phyloP scores from a whole-genome alignment of 2,797 vertebrate genomes.

The Ctenochaetus hawaiiensis region DNA sequence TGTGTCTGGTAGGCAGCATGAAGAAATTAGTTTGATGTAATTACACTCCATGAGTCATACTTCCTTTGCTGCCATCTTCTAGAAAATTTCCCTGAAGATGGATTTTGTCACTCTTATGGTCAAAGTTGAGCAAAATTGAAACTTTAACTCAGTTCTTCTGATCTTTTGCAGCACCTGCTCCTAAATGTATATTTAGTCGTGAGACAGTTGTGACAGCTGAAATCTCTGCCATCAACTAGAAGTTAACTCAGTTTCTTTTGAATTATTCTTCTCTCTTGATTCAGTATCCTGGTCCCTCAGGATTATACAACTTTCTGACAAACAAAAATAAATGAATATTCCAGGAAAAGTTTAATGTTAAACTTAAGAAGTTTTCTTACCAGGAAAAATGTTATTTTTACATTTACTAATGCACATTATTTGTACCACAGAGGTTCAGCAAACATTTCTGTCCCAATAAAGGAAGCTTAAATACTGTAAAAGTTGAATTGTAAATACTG shows the following conservation, averaged over 20 bases:
- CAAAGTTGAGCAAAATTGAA: neutral
- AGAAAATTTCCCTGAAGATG: slow-evolving; percentile 1
- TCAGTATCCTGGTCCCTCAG: neutral
- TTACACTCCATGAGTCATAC: slow-evolving; percentile 52
- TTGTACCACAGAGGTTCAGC: no score
- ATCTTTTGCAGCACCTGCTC: neutral
- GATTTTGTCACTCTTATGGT: neutral
- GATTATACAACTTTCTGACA: neutral
- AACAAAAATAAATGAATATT: neutral
- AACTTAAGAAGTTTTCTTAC: neutral
- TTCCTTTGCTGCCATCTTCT: slow-evolving; percentile 20
- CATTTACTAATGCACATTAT: neutral
- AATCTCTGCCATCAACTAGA: neutral
- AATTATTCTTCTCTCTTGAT: neutral
- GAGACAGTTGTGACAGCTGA: neutral
- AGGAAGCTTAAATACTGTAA: neutral
- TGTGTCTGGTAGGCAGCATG: neutral
- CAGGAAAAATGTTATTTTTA: neutral
- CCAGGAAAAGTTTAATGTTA: neutral
- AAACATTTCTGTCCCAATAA: neutral
- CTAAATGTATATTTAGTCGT: neutral
- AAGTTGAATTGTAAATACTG: neutral
- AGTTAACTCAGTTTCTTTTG: no score
- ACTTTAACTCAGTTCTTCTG: neutral
- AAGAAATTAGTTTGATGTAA: slow-evolving; percentile 15